Base-by-base conservation (phyloP, 2,113 vertebrate species). In the Cyanoliseus patagonus region DNA sequence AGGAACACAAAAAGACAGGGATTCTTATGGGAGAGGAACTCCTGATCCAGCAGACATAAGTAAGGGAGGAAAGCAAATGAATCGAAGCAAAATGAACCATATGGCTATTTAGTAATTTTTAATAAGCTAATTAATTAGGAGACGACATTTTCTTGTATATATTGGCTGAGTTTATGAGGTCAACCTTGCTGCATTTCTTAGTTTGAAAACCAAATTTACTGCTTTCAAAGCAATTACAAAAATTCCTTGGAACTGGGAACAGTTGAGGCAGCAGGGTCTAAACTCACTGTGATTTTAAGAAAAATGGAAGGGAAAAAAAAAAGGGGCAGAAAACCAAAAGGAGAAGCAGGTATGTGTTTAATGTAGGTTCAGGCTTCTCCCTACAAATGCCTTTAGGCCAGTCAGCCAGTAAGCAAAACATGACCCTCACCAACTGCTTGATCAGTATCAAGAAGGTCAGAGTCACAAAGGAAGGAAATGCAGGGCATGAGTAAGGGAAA, bases 121-220 rank as follows among this genome's bases (percentile, higher is more conserved):
- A 93, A 89, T 64, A 72, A 79, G 53, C 41, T 94, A 90, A 88
- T 83, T 95, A 92, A 89, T 86, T 82, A 85, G 76, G 25, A 93
- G 35, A 66, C 18, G 35, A 69, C 24, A 64, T 78, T 74, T 82
- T 81, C 52, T 83, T 78, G 10, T 87, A 69, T 42, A 77, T 74
- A 88, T 52, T 88, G 53, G 53, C 52, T 92, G 49, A 66, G 44
- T 31, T 89, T 91, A 73, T 25, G 49, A 87, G 59, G 75, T 85
- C 53, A 80, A 79, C 23, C 53, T 63, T 74, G 49, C 49, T 79
- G 41, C 31, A 91, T 59, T 92, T 90, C 93, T 87, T 63, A 22
- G 49, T 92, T 46, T 62, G 44, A 73, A 92, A 89, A 51, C 10
- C 52, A 73, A 81, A 72, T 33, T 8, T 7, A 23, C 28, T 59